Evolutionary conservation across 2,888 invertebrate genomes (phyloP), one percentile per base, ranked within the genome.

Genomic region (Copidosoma aretas): DNA sequence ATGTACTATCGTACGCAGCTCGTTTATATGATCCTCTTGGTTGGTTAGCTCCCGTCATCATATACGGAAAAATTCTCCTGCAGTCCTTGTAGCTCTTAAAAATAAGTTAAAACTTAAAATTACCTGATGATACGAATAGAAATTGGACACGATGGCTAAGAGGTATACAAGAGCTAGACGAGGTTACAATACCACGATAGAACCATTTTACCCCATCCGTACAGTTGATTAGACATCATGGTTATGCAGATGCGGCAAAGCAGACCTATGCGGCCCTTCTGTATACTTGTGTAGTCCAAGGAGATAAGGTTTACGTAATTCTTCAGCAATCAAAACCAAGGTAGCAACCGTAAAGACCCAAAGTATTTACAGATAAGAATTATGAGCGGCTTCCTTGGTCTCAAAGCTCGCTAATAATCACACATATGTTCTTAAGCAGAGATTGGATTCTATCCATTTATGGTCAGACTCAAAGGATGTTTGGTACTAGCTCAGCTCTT

Each of bases 401-500:
- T 17, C 65, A 1, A 58, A 62, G 19, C 57, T 73, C 19, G 41
- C 67, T 15, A 12, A 43, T 10, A 51, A 66, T 3, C 62, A 57
- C 4, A 14, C 43, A 43, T 49, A 21, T 12, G 49, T 51, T 0
- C 39, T 71, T 19, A 46, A 59, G 0, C 12, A 62, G 14, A 12
- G 51, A 41, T 15, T 41, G 0, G 14, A 19, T 2, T 54, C 59
- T n/a, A 64, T 71, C 10, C 21, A 58, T 46, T 46, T 65, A 24
- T 75, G 71, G 74, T 74, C 77, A 8, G 77, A 77, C 64, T 76
- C 77, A 15, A 67, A 71, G n/a, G 73, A 75, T 14, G 74, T 74
- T 10, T 67, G 75, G 53, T 64, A 3, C 32, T 32, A 8, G 32
- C 32, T 32, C 32, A 32, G 32, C 3, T 32, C 32, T 8, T 8